Conservation (phyloP, 30 jellyfish, hydroid and myxozoan species). For the Nemopilema nomurai region DNA sequence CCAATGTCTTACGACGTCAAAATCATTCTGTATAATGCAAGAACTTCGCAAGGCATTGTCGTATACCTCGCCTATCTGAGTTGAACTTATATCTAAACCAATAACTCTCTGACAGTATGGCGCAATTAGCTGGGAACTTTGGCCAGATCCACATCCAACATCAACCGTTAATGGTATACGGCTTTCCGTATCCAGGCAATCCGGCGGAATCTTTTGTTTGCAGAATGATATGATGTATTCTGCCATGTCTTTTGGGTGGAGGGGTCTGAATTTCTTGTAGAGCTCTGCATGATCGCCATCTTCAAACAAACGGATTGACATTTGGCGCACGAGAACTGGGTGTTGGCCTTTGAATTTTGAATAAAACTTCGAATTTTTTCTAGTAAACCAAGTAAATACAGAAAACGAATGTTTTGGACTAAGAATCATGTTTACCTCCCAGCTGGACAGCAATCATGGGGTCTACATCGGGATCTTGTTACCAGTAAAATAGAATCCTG, state of each 20-base stretch:
- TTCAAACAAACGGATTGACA: not conserved
- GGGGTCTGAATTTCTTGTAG: not conserved
- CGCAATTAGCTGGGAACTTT: not conserved
- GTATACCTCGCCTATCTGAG: not conserved
- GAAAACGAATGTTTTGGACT: no score
- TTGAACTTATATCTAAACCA: not conserved
- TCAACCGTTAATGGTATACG: not conserved
- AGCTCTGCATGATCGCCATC: not conserved
- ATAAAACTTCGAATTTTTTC: no score
- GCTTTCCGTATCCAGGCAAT: not conserved
- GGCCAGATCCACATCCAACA: not conserved
- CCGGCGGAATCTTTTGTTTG: not conserved
- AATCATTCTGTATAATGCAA: no score
- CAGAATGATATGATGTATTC: not conserved
- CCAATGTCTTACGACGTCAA: no score
- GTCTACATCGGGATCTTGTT: no score
- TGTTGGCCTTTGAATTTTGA: no score
- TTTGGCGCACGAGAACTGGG: not conserved
- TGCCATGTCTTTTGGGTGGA: not conserved
- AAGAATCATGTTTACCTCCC: no score
- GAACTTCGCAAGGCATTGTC: not conserved
- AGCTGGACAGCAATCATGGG: no score
- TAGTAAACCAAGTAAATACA: no score
- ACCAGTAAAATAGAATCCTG: no score
- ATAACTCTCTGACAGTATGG: not conserved